Base-by-base conservation (phyloP, 2,797 vertebrate species). In the Gastrophryne carolinensis region DNA sequence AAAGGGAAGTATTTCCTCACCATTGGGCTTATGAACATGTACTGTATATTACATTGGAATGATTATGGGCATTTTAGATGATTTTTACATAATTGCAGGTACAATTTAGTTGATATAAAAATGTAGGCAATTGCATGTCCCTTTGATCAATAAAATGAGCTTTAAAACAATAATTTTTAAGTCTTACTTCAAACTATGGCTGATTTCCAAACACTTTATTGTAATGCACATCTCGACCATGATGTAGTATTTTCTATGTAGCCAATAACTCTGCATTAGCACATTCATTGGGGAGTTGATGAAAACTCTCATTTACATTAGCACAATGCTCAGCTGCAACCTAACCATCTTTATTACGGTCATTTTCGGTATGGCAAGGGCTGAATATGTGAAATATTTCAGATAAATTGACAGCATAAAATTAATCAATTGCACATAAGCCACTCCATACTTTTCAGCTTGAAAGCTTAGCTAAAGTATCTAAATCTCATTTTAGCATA, bases 401-500 rank as follows among this genome's bases (percentile, higher is more conserved):
- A 74, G 58, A 75, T 75, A 62, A 69, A 68, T 61, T 62, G 65
- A 62, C 47, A 69, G 62, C 56, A 69, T 68, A 79, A 74, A 65
- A 79, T 80, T 53, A 35, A 61, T 78, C 86, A 84, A 84, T 85
- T 81, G 75, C 70, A 71, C 49, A 75, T 80, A 81, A 5, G 13
- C 66, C 82, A 73, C 65, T 79, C 70, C 60, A 79, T 80, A 69
- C 79, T 74, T 66, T 30, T 81, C 76, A 67, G 73, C n/a, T 30
- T 30, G 49, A 24, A 21, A 24, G 79, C 86, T 58, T 29, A 58
- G 70, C 39, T 49, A 29, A 35, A 49, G 54, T 24, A 72, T 80
- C 80, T 74, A 81, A 81, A 67, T 83, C 78, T 79, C 41, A 72
- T 83, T 80, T 84, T 83, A 87, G 83, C 84, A 75, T 83, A 81